A percentile compares a stretch with the other conserved stretches of the same genome.
phyloP scores from a whole-genome alignment of 1,140 invertebrate genomes.

The Bombyx mandarina region DNA sequence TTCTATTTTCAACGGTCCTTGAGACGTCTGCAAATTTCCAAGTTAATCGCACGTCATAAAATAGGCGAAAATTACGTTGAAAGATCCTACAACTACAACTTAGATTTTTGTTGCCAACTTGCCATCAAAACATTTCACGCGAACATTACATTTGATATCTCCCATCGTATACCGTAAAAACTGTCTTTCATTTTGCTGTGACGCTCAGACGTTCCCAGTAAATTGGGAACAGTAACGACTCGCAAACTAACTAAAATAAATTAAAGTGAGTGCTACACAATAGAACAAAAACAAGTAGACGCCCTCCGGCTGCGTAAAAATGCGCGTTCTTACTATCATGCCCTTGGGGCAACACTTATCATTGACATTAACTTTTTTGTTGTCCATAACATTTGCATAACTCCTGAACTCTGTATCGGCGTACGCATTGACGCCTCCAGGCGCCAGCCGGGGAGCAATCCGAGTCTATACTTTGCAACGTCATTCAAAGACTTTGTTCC shows the following conservation, averaged over 20 bases:
- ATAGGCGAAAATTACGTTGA: no score
- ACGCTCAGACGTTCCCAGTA: constrained; percentile 4
- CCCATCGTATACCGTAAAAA: no score
- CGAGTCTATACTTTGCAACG: constrained; percentile 59
- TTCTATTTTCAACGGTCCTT: no score
- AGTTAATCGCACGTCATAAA: no score
- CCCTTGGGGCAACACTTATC: constrained; percentile 56
- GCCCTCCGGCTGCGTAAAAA: constrained; percentile 3
- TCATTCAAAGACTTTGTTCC: constrained; percentile 63
- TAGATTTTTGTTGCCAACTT: no score
- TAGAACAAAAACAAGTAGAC: constrained; percentile 16
- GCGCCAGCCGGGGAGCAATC: constrained; percentile 41
- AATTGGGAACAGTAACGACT: constrained; percentile 14
- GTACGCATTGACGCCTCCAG: constrained; percentile 45
- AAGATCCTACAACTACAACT: no score
- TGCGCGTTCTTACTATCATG: constrained; percentile 24
- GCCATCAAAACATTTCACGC: no score
- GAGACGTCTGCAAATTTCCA: no score
- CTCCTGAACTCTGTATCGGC: constrained; percentile 54
- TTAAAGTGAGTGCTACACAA: constrained; percentile 25
- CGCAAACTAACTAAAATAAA: constrained; percentile 22
- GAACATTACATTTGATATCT: no score
- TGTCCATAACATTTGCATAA: constrained; percentile 72
- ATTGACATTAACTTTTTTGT: constrained; percentile 69
- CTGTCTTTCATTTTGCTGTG: neutral